These are phyloP conservation scores for Sterna hirundo DNA, from an alignment of 2,113 vertebrate genomes.

Conservation along the genomic window DNA sequence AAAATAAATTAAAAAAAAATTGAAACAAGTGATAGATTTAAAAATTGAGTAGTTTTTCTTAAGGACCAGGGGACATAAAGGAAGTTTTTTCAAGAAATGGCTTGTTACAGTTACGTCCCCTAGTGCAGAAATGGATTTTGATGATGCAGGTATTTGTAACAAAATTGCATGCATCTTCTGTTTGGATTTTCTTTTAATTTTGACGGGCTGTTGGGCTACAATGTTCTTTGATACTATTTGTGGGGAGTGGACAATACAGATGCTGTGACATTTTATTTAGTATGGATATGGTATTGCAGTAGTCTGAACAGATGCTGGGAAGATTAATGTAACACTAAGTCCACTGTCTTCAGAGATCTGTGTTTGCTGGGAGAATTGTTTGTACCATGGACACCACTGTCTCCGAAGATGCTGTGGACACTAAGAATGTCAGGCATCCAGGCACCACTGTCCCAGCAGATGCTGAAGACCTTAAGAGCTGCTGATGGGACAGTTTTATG, in stretches of 20 bases:
- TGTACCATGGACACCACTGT: conserved; percentile 75
- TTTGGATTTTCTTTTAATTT: not conserved
- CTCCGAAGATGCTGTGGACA: conserved; percentile 26
- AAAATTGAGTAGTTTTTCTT: not conserved
- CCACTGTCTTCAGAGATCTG: conserved; percentile 39
- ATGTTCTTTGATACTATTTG: not conserved
- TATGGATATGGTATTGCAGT: conserved; percentile 38
- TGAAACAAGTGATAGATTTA: not conserved
- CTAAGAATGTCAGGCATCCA: conserved; percentile 53
- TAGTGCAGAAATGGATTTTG: not conserved
- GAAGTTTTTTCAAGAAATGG: not conserved
- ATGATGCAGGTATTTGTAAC: not conserved
- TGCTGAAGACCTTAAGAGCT: conserved; percentile 40
- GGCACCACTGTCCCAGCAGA: conserved; percentile 61
- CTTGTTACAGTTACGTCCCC: not conserved
- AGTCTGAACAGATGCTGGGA: conserved; percentile 6
- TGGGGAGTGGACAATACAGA: not conserved
- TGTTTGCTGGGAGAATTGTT: conserved; percentile 42
- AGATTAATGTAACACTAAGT: conserved; percentile 48
- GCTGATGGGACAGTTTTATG: not conserved
- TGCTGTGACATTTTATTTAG: conserved; percentile 47
- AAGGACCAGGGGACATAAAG: not conserved
- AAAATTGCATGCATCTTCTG: not conserved
- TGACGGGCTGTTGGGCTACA: not conserved
- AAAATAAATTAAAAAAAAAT: not conserved